Conservation (phyloP, 2,888 invertebrate species). For the Tipula unca region DNA sequence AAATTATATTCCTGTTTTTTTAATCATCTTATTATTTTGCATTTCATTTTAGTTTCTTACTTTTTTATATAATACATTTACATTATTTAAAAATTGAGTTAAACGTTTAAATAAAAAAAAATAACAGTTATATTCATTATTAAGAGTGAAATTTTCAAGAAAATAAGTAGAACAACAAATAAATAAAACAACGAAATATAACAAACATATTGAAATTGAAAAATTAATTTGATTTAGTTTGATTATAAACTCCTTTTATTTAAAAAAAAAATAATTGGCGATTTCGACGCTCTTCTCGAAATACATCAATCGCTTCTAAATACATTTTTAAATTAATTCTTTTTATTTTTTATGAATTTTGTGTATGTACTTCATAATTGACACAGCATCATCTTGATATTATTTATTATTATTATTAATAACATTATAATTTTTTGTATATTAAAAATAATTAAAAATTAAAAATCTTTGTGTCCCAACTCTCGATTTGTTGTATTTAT, state of each 20-base stretch:
- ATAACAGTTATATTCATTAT: not conserved
- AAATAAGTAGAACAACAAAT: not conserved
- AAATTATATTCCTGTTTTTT: not conserved
- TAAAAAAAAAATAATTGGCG: not conserved
- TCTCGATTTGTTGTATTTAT: not conserved
- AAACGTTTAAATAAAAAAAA: not conserved
- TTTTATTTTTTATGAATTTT: not conserved
- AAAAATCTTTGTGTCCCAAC: not conserved
- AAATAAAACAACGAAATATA: not conserved
- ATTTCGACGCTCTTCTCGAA: slow-evolving; percentile 40
- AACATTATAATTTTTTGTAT: not conserved
- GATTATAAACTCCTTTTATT: slow-evolving; percentile 8
- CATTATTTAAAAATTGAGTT: not conserved
- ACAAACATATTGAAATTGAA: not conserved
- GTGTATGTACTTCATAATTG: not conserved
- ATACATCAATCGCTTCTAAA: slow-evolving; percentile 48
- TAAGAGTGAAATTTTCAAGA: not conserved
- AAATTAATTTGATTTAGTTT: not conserved
- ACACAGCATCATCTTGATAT: not conserved
- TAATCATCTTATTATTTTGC: not conserved
- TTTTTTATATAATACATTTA: not conserved
- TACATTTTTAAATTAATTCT: slow-evolving; percentile 37
- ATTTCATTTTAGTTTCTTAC: not conserved
- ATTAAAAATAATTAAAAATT: not conserved
- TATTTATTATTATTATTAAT: not conserved